Evolutionary conservation across 37 sponge, comb jelly and placozoan genomes (phyloP).

Genomic region (Lycopodina hypogea): DNA sequence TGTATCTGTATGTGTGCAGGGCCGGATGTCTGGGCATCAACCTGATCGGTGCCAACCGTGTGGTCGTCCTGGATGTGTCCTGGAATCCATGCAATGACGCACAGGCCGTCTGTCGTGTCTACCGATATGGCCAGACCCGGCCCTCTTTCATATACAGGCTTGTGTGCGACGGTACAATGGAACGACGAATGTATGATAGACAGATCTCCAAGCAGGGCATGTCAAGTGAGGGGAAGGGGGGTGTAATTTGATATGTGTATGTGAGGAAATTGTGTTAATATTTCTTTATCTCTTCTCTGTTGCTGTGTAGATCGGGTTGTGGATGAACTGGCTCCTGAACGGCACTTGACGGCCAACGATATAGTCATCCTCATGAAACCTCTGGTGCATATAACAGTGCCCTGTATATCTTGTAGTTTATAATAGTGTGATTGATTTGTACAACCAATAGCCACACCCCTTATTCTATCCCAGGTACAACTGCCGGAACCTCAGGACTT

Average conservation of each 20-base stretch:
- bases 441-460: background rate
- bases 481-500: conserved; percentile 42
- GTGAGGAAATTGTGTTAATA: too few species aligned
- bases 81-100: conserved; percentile 99
- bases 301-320: conserved; percentile 76
- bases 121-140: conserved; percentile 91
- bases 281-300: background rate
- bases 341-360: conserved; percentile 66
- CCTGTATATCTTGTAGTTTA: background rate
- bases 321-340: conserved; percentile 83
- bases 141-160: conserved; percentile 88
- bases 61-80: conserved; percentile 91
- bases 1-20: conserved; percentile 55
- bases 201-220: conserved; percentile 92
- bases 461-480: conserved; percentile 15
- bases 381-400: conserved; percentile 35
- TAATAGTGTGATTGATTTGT: background rate
- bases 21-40: conserved; percentile 97
- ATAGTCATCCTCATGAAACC: conserved; percentile 50
- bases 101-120: conserved; percentile 96
- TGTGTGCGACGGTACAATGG: conserved; percentile 91
- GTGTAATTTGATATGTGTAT: background rate
- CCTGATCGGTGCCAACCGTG: conserved; percentile 90
- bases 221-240: conserved; percentile 45
- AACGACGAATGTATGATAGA: conserved; percentile 89